Evolutionary conservation across 1,140 invertebrate species (phyloP).

Genomic region (Papilio polyxenes): DNA sequence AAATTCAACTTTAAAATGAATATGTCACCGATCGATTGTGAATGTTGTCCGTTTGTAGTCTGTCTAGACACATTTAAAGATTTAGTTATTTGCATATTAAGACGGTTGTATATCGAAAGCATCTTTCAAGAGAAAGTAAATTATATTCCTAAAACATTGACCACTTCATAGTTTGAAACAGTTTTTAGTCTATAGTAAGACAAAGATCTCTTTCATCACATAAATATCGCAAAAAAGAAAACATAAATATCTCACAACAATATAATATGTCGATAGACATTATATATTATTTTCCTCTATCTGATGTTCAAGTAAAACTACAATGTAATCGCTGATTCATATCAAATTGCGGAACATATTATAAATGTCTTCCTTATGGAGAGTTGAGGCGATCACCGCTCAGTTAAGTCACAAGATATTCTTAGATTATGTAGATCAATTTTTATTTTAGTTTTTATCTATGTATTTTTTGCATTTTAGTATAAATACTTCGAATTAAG

Average conservation of each 20-base stretch:
- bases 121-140: too few species aligned
- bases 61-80: too few species aligned
- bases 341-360: conserved; percentile 3
- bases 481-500: too few species aligned
- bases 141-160: too few species aligned
- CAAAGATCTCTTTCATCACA: too few species aligned
- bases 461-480: too few species aligned
- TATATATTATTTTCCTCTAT: background rate
- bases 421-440: background rate
- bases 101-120: too few species aligned
- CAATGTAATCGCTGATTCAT: background rate
- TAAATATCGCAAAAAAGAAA: background rate
- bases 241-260: background rate
- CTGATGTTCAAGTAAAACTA: background rate
- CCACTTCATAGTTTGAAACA: too few species aligned
- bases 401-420: background rate
- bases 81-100: too few species aligned
- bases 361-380: background rate
- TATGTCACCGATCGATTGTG: background rate
- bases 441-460: background rate
- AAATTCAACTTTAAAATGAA: background rate
- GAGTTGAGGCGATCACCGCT: background rate
- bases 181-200: too few species aligned
- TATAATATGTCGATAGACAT: background rate
- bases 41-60: background rate